Conservation (phyloP, 2,113 vertebrate species). For the Myiagra hebetior region DNA sequence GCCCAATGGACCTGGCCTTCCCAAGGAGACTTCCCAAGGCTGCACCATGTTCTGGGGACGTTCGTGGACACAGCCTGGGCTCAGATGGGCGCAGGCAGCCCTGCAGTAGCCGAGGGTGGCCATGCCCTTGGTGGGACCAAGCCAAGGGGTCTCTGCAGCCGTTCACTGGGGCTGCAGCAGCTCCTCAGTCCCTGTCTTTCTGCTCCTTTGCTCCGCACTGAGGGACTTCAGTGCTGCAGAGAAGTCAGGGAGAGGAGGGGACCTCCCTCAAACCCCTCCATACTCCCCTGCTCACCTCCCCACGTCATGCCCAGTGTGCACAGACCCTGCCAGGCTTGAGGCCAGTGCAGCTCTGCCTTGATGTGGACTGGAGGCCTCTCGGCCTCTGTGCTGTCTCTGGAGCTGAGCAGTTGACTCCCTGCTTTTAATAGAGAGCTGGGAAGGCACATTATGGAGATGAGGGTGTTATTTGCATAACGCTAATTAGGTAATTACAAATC, state of each 20-base stretch:
- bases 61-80: neutral
- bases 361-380: neutral
- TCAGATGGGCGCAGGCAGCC: neutral
- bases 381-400: neutral
- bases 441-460: conserved; percentile 75
- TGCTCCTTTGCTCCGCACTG: neutral
- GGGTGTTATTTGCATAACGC: conserved; percentile 85
- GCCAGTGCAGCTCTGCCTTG: neutral
- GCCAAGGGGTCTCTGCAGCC: neutral
- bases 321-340: neutral
- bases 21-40: neutral
- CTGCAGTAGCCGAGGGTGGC: neutral
- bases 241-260: neutral
- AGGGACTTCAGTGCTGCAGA: neutral
- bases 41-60: neutral
- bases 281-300: neutral
- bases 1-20: neutral
- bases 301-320: rapidly evolving
- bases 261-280: neutral
- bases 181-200: neutral
- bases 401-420: conserved; percentile 55
- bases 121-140: rapidly evolving
- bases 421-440: conserved; percentile 66
- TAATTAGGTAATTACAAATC: conserved; percentile 92
- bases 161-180: rapidly evolving